Base-by-base conservation (phyloP, 2,113 vertebrate species). In the Hydrochoerus hydrochaeris region DNA sequence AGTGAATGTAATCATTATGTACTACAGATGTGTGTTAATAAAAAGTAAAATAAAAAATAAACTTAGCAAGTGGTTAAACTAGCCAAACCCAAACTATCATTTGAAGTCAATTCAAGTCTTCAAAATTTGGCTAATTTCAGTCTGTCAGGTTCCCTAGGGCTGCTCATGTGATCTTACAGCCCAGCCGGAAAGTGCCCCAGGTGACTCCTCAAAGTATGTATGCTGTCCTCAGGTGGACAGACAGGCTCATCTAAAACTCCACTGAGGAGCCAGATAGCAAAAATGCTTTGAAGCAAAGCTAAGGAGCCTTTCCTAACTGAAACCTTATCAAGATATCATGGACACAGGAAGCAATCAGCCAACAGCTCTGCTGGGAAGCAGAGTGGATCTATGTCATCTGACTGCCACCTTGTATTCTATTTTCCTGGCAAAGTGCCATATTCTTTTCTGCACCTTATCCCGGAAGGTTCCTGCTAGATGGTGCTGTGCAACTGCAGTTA, bases 61-160 rank as follows among this genome's bases (percentile, higher is more conserved):
- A 78, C 2, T 65, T 81, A 92, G 19, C 69, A 88, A 95, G 38
- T 82, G 10, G 90, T 94, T 96, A 92, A 94, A 90, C 41, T 84
- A 3, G 1, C 1, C 30, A 95, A 60, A 32, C 24, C 65, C 58
- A 90, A 95, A 95, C 63, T 44, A 84, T 38, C 87, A 97, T 97
- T 94, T 93, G 91, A 1, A 93, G 41, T 91, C 20, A 24, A 58
- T 26, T 82, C 91, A 16, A 89, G 49, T 89, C 63, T 57, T 86
- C 57, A 85, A 44, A 91, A 89, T 62, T 83, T 81, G 95, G 60
- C 80, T 91, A 81, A 93, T 97, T 93, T 87, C 73, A 93, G n/a
- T 92, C 75, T 84, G 60, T 91, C 83, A 67, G 57, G 93, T 84
- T 96, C 62, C 96, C 85, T 87, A 89, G 41, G 80, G 49, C 41